phyloP scores from a whole-genome alignment of 2,113 vertebrate species.

The Lophotis ruficrista region DNA sequence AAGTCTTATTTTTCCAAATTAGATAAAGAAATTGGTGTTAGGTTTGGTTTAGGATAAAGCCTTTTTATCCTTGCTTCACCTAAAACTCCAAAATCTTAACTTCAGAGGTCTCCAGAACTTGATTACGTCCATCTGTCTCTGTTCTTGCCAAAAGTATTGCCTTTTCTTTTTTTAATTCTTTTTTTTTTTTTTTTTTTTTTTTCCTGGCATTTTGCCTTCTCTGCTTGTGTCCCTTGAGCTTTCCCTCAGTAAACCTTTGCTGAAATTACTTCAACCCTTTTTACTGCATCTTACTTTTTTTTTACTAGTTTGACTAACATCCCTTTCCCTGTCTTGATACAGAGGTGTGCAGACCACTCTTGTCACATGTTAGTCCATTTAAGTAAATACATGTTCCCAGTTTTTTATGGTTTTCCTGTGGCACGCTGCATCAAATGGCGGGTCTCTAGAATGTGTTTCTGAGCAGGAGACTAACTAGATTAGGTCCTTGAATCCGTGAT shows the following conservation, averaged over 20 bases:
- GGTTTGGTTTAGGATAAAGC: neutral
- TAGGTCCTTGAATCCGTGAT: neutral
- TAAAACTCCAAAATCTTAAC: neutral
- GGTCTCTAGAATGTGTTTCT: neutral
- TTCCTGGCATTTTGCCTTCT: neutral
- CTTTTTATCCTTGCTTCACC: neutral
- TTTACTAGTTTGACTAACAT: neutral
- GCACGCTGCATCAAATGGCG: rapidly evolving
- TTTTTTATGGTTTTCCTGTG: neutral
- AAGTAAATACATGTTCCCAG: neutral
- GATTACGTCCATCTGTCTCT: neutral
- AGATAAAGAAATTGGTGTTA: neutral
- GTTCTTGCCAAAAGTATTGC: neutral
- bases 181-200: neutral
- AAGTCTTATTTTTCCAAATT: neutral
- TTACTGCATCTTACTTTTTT: neutral
- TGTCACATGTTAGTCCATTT: neutral
- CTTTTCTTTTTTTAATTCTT: neutral
- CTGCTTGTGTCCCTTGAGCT: neutral
- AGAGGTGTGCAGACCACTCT: neutral
- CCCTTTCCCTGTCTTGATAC: rapidly evolving
- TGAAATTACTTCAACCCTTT: neutral
- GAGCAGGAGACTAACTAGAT: neutral
- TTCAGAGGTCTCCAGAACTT: neutral
- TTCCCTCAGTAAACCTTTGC: neutral